These are phyloP conservation scores for Tachina grossa DNA, from an alignment of 2,888 invertebrate species.

Conservation along the genomic window DNA sequence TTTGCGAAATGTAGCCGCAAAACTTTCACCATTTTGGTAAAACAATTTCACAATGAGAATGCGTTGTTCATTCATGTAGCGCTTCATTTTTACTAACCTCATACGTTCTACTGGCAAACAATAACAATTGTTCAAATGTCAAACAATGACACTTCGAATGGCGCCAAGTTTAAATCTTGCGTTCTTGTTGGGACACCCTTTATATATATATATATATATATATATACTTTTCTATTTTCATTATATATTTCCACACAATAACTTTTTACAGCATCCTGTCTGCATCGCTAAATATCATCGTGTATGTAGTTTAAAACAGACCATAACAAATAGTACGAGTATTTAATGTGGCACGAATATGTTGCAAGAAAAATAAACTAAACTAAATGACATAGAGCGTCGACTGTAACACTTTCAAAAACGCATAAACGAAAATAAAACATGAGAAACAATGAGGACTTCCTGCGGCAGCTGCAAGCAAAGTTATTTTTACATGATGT, in stretches of 20 bases:
- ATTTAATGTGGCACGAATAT: slow-evolving; percentile 60
- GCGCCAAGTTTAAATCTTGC: no score
- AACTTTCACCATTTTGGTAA: no score
- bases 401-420: slow-evolving; percentile 62
- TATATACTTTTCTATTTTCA: slow-evolving; percentile 30
- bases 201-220: no score
- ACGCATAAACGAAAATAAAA: background rate
- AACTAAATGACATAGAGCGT: slow-evolving; percentile 36
- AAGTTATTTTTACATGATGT: slow-evolving; percentile 18
- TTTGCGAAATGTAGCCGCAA: no score
- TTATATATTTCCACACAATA: slow-evolving; percentile 63
- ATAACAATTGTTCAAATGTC: no score
- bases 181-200: no score
- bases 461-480: slow-evolving; percentile 58
- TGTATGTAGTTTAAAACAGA: slow-evolving; percentile 34
- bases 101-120: no score
- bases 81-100: no score
- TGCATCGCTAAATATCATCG: slow-evolving; percentile 17
- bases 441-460: slow-evolving; percentile 30
- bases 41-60: no score
- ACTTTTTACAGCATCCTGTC: slow-evolving; percentile 63
- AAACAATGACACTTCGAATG: no score
- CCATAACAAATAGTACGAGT: slow-evolving; percentile 52
- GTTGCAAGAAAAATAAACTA: slow-evolving; percentile 30
- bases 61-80: no score